Conservation (phyloP, 2,113 vertebrate genomes). For the Phylloscopus trochilus region DNA sequence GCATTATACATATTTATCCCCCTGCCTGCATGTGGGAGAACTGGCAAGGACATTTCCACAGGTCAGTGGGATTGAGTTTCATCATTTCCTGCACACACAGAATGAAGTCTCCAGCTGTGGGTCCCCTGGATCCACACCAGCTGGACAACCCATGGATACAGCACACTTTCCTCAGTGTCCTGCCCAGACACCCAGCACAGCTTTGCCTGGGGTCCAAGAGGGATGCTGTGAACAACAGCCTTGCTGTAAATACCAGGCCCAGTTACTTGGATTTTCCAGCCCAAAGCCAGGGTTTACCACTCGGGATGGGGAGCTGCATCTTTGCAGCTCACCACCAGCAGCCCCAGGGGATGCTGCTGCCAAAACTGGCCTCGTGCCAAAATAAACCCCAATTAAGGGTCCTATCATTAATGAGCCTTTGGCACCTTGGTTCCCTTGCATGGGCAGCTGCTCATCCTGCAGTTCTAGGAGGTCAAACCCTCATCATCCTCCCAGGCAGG, state of each 20-base stretch:
- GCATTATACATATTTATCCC: background rate
- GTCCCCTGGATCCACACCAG: background rate
- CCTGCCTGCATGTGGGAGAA: background rate
- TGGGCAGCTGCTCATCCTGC: accelerated
- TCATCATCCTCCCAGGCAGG: background rate
- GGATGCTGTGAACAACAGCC: background rate
- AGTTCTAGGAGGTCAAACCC: background rate
- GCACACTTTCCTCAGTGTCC: background rate
- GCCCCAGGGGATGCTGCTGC: background rate
- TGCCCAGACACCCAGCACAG: background rate
- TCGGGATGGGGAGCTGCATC: background rate
- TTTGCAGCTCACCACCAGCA: background rate
- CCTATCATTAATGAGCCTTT: background rate
- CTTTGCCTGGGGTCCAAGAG: accelerated
- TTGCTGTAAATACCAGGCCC: no score
- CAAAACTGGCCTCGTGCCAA: background rate
- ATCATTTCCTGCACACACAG: accelerated
- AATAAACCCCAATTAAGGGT: background rate
- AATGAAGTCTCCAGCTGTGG: background rate
- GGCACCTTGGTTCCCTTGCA: background rate
- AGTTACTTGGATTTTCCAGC: background rate
- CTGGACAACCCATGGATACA: background rate
- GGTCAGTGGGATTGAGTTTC: accelerated
- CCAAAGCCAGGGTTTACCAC: background rate
- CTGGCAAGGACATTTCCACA: accelerated